Evolutionary conservation across 2,797 vertebrate genomes (phyloP).

Genomic region (Peromyscus melanophrys): DNA sequence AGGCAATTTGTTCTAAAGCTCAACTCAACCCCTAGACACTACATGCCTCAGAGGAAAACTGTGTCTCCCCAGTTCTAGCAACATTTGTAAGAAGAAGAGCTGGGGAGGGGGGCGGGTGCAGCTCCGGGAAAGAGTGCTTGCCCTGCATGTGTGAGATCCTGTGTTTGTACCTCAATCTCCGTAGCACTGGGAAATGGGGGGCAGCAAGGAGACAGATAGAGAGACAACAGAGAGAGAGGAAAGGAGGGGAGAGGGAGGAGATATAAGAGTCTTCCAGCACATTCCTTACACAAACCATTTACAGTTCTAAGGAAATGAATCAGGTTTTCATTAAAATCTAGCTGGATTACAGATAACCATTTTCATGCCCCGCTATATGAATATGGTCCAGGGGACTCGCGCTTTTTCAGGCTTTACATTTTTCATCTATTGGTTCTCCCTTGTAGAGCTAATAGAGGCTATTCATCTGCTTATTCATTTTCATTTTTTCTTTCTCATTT

Average conservation of each 20-base stretch:
- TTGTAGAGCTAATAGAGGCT: background rate
- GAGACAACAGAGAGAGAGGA: background rate
- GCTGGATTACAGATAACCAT: background rate
- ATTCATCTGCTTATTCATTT: background rate
- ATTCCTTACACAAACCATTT: background rate
- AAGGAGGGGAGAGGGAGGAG: background rate
- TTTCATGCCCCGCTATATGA: background rate
- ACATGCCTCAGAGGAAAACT: background rate
- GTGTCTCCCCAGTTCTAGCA: background rate
- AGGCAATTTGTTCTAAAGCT: background rate
- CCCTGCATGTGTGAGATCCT: background rate
- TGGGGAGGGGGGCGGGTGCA: background rate
- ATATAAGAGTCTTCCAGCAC: background rate
- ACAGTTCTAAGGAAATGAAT: background rate
- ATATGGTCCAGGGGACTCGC: background rate
- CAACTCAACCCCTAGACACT: background rate
- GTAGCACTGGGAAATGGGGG: too few relatives aligned
- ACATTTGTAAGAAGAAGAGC: background rate
- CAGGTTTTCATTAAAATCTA: slow-evolving; percentile 50
- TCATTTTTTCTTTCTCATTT: background rate
- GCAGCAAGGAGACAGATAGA: background rate
- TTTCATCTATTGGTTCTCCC: background rate
- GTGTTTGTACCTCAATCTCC: background rate
- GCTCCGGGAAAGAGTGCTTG: background rate
- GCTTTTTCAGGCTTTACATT: slow-evolving; percentile 4